phyloP scores from a whole-genome alignment of 2,888 invertebrate genomes.

The Aradus depressus region DNA sequence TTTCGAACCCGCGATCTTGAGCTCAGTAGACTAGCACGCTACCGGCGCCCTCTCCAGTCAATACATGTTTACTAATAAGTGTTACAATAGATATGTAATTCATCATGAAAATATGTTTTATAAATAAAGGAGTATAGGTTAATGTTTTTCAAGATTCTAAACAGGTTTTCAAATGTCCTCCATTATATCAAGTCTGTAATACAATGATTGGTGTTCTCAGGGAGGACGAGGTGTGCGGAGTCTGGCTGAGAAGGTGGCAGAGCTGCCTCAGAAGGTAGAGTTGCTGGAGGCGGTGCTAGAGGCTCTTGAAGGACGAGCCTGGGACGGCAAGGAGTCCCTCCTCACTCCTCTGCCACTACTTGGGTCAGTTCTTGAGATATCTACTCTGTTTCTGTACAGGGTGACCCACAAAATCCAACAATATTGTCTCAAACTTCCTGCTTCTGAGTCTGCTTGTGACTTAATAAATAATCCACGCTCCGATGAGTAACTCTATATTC shows the following conservation, averaged over 20 bases:
- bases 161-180: constrained; percentile 8
- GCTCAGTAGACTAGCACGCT: no score
- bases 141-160: not conserved
- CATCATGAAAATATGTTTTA: no score
- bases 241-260: constrained; percentile 44
- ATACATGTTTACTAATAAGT: no score
- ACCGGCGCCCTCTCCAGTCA: no score
- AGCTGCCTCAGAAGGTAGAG: constrained; percentile 39
- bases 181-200: not conserved
- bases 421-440: no score
- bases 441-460: no score
- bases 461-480: no score
- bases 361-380: constrained; percentile 2
- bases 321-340: constrained; percentile 79
- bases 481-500: no score
- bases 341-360: constrained; percentile 35
- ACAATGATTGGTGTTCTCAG: constrained; percentile 36
- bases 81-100: no score
- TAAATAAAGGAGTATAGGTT: not conserved
- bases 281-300: constrained; percentile 55
- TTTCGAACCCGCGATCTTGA: no score
- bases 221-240: constrained; percentile 73
- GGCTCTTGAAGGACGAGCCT: constrained; percentile 71
- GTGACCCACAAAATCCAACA: no score
- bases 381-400: no score